Evolutionary conservation across 2,113 vertebrate genomes (phyloP), one percentile per base, ranked within the genome.

Genomic region (Vulpes vulpes): DNA sequence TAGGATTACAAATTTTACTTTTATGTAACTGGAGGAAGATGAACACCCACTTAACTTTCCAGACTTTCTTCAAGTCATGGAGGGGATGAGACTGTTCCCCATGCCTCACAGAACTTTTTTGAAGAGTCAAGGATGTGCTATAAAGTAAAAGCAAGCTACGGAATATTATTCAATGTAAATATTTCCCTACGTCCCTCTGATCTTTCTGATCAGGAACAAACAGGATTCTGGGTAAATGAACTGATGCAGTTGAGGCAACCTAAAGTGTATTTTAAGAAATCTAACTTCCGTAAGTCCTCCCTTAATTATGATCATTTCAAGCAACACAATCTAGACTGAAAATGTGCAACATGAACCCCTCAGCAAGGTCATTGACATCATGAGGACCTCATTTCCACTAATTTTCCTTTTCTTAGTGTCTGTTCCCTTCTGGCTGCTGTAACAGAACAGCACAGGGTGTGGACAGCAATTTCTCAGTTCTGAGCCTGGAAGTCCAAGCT

Each of bases 211-310:
- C 27, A 59, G 92, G 96, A 98, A 97, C 93, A 93, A 97, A 98
- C 97, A 76, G 97, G 67, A 73, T 86, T 93, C 97, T 96, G 98
- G 96, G 97, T 64, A 98, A 23, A 97, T 89, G 87, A 98, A 53
- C 73, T 96, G 62, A 82, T 98, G 51, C 64, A 97, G 59, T 69
- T 69, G 65, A 16, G 27, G 27, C 27, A 62, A 23, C 1, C 20
- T 60, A 9, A 62, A 62, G 60, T 11, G 43, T 43, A 62, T 27
- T 64, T 64, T 64, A 64, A 10, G 27, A 64, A 64, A 64, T 27
- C 62, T 64, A 23, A 25, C 62, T 64, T 64, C 11, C 27, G 4
- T 64, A 64, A 64, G 62, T 27, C 25, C 23, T 27, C 43, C 43
- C 43, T 43, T 43, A 43, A 43, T 43, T 43, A 43, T 43, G 43